Evolutionary conservation across 2,888 invertebrate genomes (phyloP).

Genomic region (Eugnorisma glareosa): DNA sequence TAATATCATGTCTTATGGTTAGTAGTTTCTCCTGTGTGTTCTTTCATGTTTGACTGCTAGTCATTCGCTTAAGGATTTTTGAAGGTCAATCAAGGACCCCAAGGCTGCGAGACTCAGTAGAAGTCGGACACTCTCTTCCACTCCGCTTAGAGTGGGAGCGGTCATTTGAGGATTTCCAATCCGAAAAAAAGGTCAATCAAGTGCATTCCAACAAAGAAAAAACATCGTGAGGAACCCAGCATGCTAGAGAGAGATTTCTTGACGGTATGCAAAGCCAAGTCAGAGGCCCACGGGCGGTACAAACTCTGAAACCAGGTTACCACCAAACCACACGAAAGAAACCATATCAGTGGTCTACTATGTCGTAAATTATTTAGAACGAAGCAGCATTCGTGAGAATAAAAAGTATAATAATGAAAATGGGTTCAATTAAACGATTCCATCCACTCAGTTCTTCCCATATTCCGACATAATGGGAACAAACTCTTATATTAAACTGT

Average conservation of each 20-base stretch:
- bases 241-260: too few relatives aligned
- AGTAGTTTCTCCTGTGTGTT: not conserved
- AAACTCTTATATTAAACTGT: conserved; percentile 86
- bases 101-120: too few relatives aligned
- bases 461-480: conserved; percentile 81
- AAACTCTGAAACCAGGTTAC: too few relatives aligned
- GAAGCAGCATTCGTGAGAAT: conserved; percentile 13
- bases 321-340: too few relatives aligned
- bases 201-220: too few relatives aligned
- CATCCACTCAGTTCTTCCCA: conserved; percentile 80
- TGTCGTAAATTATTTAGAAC: not conserved
- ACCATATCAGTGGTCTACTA: not conserved
- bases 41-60: not conserved
- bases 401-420: conserved; percentile 38
- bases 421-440: conserved; percentile 76
- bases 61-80: not conserved
- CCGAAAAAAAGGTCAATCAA: too few relatives aligned
- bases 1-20: not conserved
- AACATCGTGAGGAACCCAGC: too few relatives aligned
- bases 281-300: too few relatives aligned
- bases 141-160: too few relatives aligned
- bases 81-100: not conserved
- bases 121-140: too few relatives aligned
- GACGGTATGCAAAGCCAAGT: too few relatives aligned
- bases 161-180: too few relatives aligned